Conservation (phyloP, 2,888 invertebrate genomes). For the Pedicia rivosa region DNA sequence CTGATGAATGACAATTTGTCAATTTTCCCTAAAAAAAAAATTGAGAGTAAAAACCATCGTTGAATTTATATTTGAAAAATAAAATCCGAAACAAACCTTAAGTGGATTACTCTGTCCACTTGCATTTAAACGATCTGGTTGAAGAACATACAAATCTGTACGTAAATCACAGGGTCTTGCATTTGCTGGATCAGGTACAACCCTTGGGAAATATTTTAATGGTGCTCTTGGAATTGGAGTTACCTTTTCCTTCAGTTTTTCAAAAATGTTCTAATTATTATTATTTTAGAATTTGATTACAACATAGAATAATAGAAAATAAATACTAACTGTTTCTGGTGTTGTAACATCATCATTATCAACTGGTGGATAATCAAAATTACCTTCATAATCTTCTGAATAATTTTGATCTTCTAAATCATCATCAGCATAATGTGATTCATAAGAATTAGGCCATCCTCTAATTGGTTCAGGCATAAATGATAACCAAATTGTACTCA, state of each 20-base stretch:
- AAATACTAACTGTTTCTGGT: constrained; percentile 23
- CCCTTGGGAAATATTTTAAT: constrained; percentile 24
- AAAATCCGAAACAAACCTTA: no score
- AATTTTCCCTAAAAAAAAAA: constrained; percentile 46
- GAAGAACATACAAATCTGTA: constrained; percentile 71
- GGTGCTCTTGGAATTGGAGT: constrained; percentile 26
- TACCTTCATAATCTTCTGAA: constrained; percentile 26
- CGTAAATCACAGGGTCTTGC: constrained; percentile 74
- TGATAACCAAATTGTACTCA: constrained; percentile 25
- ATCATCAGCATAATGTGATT: constrained; percentile 16
- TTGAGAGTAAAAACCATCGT: neutral
- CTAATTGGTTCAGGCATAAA: constrained; percentile 22
- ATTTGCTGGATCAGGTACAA: constrained; percentile 38
- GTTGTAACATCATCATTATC: constrained; percentile 24
- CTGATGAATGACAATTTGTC: constrained; percentile 74
- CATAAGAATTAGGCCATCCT: constrained; percentile 29
- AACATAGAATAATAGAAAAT: no score
- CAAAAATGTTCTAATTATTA: neutral
- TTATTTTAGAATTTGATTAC: neutral
- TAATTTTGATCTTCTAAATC: constrained; percentile 25
- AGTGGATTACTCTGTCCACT: constrained; percentile 66
- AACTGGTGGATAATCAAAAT: constrained; percentile 24
- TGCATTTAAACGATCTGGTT: constrained; percentile 63
- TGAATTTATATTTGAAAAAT: neutral
- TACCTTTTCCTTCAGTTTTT: constrained; percentile 21